These are phyloP conservation scores for Lysiphlebus fabarum DNA, from an alignment of 1,140 invertebrate genomes.

Conservation along the genomic window DNA sequence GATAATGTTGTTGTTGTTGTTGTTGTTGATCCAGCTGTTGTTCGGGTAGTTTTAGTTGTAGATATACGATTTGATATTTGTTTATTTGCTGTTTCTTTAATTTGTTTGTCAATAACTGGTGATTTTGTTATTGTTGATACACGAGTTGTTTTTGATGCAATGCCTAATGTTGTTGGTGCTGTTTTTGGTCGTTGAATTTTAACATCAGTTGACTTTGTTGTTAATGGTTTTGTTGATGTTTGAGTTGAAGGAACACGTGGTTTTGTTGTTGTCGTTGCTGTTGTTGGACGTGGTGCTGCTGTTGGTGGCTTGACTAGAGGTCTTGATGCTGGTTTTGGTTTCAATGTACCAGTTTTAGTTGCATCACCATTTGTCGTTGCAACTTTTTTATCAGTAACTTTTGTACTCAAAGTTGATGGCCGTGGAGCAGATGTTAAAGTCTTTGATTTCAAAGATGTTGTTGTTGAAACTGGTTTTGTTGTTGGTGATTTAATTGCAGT, in stretches of 20 bases:
- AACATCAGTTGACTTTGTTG: constrained; percentile 17
- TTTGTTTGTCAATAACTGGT: constrained; percentile 57
- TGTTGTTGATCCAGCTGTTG: too few species aligned
- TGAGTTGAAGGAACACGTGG: constrained; percentile 24
- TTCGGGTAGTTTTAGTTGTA: constrained; percentile 26
- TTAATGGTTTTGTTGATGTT: constrained; percentile 14
- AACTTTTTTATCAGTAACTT: constrained; percentile 47
- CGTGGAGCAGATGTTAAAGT: neutral
- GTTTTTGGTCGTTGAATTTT: constrained; percentile 39
- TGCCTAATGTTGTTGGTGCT: constrained; percentile 30
- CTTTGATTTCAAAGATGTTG: constrained; percentile 39
- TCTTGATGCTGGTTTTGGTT: constrained; percentile 27
- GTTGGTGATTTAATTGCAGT: constrained; percentile 28
- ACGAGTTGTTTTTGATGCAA: constrained; percentile 20
- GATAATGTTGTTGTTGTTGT: constrained; percentile 27
- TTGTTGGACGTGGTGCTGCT: constrained; percentile 15
- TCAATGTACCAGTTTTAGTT: constrained; percentile 37
- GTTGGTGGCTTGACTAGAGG: constrained; percentile 34
- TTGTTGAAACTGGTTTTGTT: constrained; percentile 26
- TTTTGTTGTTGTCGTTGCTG: constrained; percentile 23
- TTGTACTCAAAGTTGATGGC: constrained; percentile 5
- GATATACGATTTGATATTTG: constrained; percentile 53
- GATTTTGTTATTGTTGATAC: constrained; percentile 32
- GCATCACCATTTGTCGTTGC: constrained; percentile 57
- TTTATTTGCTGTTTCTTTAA: constrained; percentile 62